These are phyloP conservation scores for Hirtodrosophila trivittata DNA, from an alignment of 2,888 invertebrate genomes.

Conservation along the genomic window DNA sequence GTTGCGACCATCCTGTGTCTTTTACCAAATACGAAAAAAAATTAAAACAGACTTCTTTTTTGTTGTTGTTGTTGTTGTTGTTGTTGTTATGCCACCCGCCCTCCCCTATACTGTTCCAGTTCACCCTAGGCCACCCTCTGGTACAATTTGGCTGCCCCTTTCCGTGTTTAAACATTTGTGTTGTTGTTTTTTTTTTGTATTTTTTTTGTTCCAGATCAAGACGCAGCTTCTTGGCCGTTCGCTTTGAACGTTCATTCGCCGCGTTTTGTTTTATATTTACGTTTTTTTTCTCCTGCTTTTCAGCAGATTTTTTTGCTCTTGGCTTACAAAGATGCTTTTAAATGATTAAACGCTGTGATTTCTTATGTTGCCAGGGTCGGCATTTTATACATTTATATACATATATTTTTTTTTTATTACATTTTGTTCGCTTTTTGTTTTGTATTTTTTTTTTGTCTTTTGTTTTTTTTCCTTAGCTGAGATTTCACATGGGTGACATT, in stretches of 20 bases:
- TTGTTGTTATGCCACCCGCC: slow-evolving; percentile 48
- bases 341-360: slow-evolving; percentile 75
- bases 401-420: slow-evolving; percentile 28
- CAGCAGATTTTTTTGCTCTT: slow-evolving; percentile 28
- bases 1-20: slow-evolving; percentile 25
- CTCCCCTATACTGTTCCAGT: too few relatives aligned
- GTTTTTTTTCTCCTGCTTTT: slow-evolving; percentile 10
- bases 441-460: slow-evolving; percentile 11
- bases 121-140: slow-evolving; percentile 27
- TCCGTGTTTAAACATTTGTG: slow-evolving; percentile 42
- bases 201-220: slow-evolving; percentile 44
- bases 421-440: slow-evolving; percentile 31
- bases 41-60: too few relatives aligned
- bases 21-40: slow-evolving; percentile 23
- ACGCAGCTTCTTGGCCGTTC: slow-evolving; percentile 55
- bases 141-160: slow-evolving; percentile 33
- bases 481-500: slow-evolving; percentile 56
- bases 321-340: slow-evolving; percentile 73
- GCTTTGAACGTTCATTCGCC: slow-evolving; percentile 55
- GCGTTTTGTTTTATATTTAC: slow-evolving; percentile 54
- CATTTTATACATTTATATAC: slow-evolving; percentile 25
- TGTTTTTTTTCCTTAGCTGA: slow-evolving; percentile 18
- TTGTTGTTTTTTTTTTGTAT: slow-evolving; percentile 14
- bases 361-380: slow-evolving; percentile 58
- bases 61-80: slow-evolving; percentile 36